These are phyloP conservation scores for Triplophysa siluroides DNA, from an alignment of 2,113 vertebrate genomes.

Conservation along the genomic window DNA sequence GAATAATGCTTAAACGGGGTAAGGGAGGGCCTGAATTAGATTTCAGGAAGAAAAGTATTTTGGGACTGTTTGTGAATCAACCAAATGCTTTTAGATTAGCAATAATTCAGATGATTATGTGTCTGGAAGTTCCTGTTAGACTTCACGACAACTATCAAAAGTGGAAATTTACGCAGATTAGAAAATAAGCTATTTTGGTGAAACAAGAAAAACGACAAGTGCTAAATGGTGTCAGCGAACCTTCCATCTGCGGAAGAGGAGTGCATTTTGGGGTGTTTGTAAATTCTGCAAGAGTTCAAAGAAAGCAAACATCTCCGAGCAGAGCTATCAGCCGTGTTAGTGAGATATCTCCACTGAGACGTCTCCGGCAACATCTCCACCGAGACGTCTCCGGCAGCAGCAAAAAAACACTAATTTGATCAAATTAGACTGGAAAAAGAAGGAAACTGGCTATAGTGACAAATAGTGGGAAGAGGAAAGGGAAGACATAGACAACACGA, in stretches of 20 bases:
- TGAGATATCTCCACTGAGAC: constrained; percentile 17
- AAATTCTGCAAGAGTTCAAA: constrained; percentile 24
- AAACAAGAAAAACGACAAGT: constrained; percentile 1
- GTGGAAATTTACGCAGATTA: background rate
- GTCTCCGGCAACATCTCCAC: constrained; percentile 11
- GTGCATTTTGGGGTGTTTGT: background rate
- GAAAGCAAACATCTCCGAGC: background rate
- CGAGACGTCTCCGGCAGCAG: constrained; percentile 5
- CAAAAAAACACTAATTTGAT: constrained; percentile 44
- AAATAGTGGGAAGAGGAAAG: constrained; percentile 44
- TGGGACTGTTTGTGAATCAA: background rate
- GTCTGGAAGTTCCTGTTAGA: background rate
- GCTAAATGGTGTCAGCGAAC: constrained; percentile 8
- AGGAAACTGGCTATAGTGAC: constrained; percentile 32
- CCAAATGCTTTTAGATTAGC: background rate
- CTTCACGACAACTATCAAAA: background rate
- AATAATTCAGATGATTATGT: background rate
- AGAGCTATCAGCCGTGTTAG: background rate
- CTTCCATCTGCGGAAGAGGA: background rate
- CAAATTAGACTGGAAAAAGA: constrained; percentile 37
- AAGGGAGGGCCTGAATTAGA: too few species aligned
- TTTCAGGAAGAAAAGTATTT: background rate
- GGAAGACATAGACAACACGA: constrained; percentile 22
- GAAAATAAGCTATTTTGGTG: background rate
- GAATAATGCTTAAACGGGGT: too few species aligned